Conservation (phyloP, 2,888 invertebrate genomes). For the Dynastes maya region DNA sequence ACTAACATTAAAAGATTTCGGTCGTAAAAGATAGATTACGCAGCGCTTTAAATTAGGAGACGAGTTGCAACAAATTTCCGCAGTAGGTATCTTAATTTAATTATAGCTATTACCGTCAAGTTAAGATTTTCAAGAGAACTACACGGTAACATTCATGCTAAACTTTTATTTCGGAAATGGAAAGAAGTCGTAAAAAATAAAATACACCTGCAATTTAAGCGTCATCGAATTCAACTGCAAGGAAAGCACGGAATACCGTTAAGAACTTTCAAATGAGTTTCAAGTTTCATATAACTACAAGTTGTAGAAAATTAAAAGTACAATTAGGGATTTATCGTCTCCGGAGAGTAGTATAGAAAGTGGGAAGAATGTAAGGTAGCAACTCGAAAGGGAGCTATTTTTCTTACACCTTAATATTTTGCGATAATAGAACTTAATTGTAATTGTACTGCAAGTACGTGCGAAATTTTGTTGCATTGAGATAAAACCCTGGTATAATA, state of each 20-base stretch:
- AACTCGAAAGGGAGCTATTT: neutral
- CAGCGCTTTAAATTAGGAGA: neutral
- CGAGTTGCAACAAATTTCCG: neutral
- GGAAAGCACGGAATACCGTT: neutral
- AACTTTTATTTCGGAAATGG: constrained; percentile 20
- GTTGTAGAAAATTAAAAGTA: constrained; percentile 36
- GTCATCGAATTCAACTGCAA: constrained; percentile 28
- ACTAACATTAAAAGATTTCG: neutral
- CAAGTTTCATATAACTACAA: constrained; percentile 37
- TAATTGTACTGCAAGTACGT: too few species aligned
- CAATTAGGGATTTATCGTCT: constrained; percentile 27
- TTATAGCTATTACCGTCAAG: neutral
- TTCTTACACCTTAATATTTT: neutral
- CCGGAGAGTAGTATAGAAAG: constrained; percentile 9
- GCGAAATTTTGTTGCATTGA: too few species aligned
- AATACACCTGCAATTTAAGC: constrained; percentile 26
- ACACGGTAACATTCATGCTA: neutral
- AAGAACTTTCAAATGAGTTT: constrained; percentile 38
- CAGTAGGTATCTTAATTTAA: neutral
- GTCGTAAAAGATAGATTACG: neutral
- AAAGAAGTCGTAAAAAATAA: constrained; percentile 11
- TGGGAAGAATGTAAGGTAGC: neutral
- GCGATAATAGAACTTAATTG: too few species aligned
- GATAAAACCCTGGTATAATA: too few species aligned
- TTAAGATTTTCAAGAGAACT: constrained; percentile 22